Evolutionary conservation across 35 echinoderm and acorn worm species (phyloP).

Genomic region (Anneissia japonica): DNA sequence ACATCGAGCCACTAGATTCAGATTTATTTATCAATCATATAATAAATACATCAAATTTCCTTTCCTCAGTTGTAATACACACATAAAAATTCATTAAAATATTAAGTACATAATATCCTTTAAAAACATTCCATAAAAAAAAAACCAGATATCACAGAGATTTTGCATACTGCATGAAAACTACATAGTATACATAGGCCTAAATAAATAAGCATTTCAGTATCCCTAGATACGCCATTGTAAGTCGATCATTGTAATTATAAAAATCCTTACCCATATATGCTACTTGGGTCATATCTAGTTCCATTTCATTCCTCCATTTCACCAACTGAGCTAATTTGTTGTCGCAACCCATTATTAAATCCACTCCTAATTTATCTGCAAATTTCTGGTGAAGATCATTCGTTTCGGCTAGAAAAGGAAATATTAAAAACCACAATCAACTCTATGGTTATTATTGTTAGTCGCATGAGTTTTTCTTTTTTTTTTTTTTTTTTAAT

Average conservation of each 20-base stretch:
- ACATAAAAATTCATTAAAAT: background rate
- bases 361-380: background rate
- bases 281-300: background rate
- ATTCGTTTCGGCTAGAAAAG: background rate
- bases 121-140: background rate
- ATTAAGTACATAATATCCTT: background rate
- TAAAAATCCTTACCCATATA: constrained; percentile 8
- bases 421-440: too few relatives aligned
- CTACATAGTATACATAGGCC: background rate
- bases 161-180: background rate
- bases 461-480: too few relatives aligned
- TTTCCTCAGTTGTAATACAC: too few relatives aligned
- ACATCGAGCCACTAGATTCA: too few relatives aligned
- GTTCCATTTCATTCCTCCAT: background rate
- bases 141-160: background rate
- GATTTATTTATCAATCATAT: too few relatives aligned
- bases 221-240: background rate
- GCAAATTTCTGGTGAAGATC: background rate
- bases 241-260: background rate
- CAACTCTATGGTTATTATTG: too few relatives aligned
- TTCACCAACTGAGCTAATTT: background rate
- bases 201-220: background rate
- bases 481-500: too few relatives aligned
- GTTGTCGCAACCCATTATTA: background rate
- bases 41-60: too few relatives aligned